Percentiles rank a stretch among this genome's conserved stretches.
Conservation (phyloP, 2,888 invertebrate genomes). For the Eubasilissa splendida region DNA sequence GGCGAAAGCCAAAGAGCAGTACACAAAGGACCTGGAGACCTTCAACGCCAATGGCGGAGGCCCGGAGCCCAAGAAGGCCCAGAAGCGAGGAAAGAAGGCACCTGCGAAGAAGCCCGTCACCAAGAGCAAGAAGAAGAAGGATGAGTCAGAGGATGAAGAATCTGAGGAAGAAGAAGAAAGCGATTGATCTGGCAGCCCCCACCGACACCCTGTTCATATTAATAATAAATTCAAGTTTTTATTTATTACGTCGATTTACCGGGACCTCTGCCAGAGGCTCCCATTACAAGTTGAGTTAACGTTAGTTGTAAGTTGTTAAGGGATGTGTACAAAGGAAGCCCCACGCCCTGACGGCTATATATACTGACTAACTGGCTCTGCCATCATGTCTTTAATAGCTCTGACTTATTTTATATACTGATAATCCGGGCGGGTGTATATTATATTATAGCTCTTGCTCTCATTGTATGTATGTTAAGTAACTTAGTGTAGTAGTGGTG, state of each 20-base stretch:
- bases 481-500: constrained; percentile 54
- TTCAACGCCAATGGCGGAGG: constrained; percentile 87
- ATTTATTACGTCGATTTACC: constrained; percentile 63
- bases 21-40: constrained; percentile 90
- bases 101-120: constrained; percentile 67
- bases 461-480: constrained; percentile 57
- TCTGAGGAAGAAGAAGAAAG: constrained; percentile 78
- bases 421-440: constrained; percentile 47
- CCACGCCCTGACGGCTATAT: constrained; percentile 16
- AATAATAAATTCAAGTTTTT: constrained; percentile 64
- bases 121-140: constrained; percentile 76
- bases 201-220: constrained; percentile 60
- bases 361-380: constrained; percentile 17
- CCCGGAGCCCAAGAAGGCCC: constrained; percentile 73
- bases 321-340: constrained; percentile 47
- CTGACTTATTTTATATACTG: constrained; percentile 50
- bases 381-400: constrained; percentile 38
- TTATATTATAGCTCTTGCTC: constrained; percentile 32
- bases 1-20: constrained; percentile 90
- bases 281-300: constrained; percentile 45
- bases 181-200: constrained; percentile 71
- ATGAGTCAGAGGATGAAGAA: constrained; percentile 76
- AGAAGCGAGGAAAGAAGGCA: constrained; percentile 74
- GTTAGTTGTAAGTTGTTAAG: constrained; percentile 42
- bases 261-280: constrained; percentile 37